Conservation (phyloP, 1,140 invertebrate species). For the Papilio glaucus region DNA sequence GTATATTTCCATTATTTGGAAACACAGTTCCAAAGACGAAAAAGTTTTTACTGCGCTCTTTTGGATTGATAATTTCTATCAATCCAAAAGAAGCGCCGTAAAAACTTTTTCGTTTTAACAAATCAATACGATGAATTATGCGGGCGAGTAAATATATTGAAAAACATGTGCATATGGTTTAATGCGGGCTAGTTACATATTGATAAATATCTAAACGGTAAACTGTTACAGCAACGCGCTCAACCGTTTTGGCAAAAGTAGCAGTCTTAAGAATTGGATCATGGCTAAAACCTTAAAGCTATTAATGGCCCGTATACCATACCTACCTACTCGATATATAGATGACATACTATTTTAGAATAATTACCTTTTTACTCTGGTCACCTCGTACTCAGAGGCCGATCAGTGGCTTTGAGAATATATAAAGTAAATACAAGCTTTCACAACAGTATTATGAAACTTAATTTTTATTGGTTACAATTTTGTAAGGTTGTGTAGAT, state of each 20-base stretch:
- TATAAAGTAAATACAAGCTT: neutral
- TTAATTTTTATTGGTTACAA: too few relatives aligned
- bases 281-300: slow-evolving; percentile 23
- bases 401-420: neutral
- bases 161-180: neutral
- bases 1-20: too few relatives aligned
- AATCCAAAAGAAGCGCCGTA: neutral
- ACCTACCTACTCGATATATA: too few relatives aligned
- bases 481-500: too few relatives aligned
- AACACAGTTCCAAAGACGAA: too few relatives aligned
- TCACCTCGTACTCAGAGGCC: neutral
- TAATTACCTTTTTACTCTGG: neutral
- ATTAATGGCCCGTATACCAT: slow-evolving; percentile 14
- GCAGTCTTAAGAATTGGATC: slow-evolving; percentile 23
- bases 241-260: slow-evolving; percentile 15
- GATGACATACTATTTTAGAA: neutral
- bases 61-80: neutral
- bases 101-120: neutral
- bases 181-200: slow-evolving; percentile 10
- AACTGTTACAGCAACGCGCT: slow-evolving; percentile 6
- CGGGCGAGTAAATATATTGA: neutral
- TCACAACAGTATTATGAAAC: too few relatives aligned
- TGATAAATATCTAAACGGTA: slow-evolving; percentile 7
- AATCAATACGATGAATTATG: neutral
- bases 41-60: neutral